Evolutionary conservation across 2,888 invertebrate species (phyloP).

Genomic region (Digitonthophagus gazella): DNA sequence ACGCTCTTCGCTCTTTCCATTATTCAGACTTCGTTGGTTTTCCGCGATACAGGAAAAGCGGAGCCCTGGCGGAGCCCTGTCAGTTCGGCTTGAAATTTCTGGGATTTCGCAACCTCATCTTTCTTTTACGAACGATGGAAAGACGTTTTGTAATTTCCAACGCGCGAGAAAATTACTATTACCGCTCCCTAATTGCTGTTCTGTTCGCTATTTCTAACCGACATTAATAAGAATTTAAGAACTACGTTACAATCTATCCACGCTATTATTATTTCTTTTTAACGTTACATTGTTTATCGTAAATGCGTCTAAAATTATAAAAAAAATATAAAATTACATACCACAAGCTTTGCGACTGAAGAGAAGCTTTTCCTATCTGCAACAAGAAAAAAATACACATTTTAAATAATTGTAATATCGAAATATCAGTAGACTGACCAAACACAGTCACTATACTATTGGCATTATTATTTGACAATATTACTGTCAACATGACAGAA

Average conservation of each 20-base stretch:
- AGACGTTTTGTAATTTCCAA: background rate
- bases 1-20: conserved; percentile 1
- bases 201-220: background rate
- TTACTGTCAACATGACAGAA: no score
- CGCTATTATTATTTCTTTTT: no score
- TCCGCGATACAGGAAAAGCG: background rate
- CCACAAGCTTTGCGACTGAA: background rate
- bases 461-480: no score
- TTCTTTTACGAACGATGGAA: conserved; percentile 5
- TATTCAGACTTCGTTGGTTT: conserved; percentile 4
- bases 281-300: no score
- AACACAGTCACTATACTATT: no score
- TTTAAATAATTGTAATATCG: no score
- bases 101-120: conserved; percentile 10
- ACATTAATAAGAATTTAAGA: background rate
- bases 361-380: background rate
- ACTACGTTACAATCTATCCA: background rate
- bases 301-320: no score
- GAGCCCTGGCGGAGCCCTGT: background rate
- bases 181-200: background rate
- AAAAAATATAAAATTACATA: no score
- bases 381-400: background rate
- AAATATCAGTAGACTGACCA: no score
- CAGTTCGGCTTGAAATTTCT: background rate
- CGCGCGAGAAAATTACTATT: background rate